Base-by-base conservation (phyloP, 1,140 invertebrate genomes). In the Spodoptera frugiperda region DNA sequence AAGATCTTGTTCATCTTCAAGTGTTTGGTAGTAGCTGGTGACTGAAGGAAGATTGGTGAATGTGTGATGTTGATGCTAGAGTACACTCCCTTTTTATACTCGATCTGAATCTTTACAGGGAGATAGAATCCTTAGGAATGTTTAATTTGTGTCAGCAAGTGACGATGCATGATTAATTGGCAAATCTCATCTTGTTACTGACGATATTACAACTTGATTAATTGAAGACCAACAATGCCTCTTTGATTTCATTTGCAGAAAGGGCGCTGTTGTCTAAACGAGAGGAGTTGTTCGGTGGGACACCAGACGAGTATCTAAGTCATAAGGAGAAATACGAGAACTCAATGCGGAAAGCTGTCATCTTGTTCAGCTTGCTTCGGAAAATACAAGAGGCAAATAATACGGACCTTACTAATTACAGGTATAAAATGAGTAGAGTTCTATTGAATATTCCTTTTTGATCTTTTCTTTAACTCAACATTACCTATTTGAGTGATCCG, bases 321-420 rank as follows among this genome's bases (percentile, higher is more conserved):
- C 97, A 98, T 84, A 97, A 97, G 85, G 97, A 98, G 85, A 95
- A 96, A 73, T 98, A 98, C 87, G 97, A 98, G 87, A 95, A 97
- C 82, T 95, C 96, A 14, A 84, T 98, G 0, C 94, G 95, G 30
- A 97, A 97, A 89, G 96, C 97, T 11, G 96, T 96, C 76, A 90
- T 95, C 15, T 85, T 97, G 67, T 95, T 97, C 73, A 91, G 95
- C 46, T 96, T 97, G 89, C 95, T 98, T 3, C 95, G 96, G 54
- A 93, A 96, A 59, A 87, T 97, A 51, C 95, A 96, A 76, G 94
- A 95, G 15, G 90, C 95, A n/a, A 96, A 95, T 8, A 95, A 95
- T 83, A 95, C 93, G 70, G 95, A 74, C 14, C 71, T 97, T 76
- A 94, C 95, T 44, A 95, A 95, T 86, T 97, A 96, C 79, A 95